A percentile compares a stretch with the other conserved stretches of the same genome.
These are phyloP conservation scores for Jacana jacana DNA, from an alignment of 2,113 vertebrate species.

Conservation along the genomic window DNA sequence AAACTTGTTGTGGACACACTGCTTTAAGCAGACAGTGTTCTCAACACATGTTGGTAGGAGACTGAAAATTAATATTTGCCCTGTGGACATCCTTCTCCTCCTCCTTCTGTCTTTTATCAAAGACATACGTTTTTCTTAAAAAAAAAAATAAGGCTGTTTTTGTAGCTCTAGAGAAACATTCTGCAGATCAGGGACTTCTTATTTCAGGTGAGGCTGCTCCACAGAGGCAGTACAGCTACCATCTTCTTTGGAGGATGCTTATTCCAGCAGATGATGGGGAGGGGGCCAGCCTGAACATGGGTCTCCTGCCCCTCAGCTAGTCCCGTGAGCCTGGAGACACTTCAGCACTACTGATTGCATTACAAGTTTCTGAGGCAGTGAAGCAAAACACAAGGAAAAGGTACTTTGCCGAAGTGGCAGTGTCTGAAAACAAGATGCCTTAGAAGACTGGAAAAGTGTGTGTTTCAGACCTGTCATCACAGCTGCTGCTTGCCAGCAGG, in stretches of 20 bases:
- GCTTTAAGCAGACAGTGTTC: neutral
- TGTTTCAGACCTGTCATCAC: neutral
- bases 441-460: neutral
- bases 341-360: neutral
- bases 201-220: neutral
- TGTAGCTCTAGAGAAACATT: neutral
- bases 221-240: neutral
- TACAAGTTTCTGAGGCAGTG: neutral
- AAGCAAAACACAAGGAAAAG: neutral
- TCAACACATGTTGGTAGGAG: neutral
- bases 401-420: neutral
- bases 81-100: neutral
- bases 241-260: neutral
- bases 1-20: neutral
- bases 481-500: neutral
- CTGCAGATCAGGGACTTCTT: neutral
- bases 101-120: neutral
- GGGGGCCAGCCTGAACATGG: neutral
- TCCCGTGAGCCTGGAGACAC: neutral
- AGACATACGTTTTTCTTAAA: neutral
- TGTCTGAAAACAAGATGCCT: neutral
- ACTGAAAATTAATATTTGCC: neutral
- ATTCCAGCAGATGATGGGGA: neutral
- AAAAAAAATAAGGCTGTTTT: neutral
- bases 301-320: neutral